Evolutionary conservation across 2,888 invertebrate species (phyloP).

Genomic region (Trachelus stipa): DNA sequence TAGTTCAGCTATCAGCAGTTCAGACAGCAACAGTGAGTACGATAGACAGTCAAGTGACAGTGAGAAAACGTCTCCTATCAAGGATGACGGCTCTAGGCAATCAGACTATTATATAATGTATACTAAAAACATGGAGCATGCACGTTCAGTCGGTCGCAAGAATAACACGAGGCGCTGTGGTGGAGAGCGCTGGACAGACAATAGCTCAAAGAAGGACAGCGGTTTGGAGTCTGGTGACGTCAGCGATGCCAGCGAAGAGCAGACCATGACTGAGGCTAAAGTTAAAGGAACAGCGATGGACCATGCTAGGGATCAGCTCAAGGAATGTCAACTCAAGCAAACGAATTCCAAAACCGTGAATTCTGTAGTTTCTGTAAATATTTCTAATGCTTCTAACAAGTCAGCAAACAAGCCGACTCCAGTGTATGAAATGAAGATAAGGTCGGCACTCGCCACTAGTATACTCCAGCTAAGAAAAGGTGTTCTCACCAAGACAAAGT

Average conservation of each 20-base stretch:
- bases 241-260: constrained; percentile 61
- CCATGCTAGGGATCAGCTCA: constrained; percentile 6
- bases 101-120: constrained; percentile 10
- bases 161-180: constrained; percentile 18
- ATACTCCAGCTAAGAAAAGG: constrained; percentile 52
- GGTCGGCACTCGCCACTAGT: constrained; percentile 52
- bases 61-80: constrained; percentile 34
- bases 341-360: constrained; percentile 13
- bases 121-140: constrained; percentile 25
- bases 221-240: constrained; percentile 65
- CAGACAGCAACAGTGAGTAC: constrained; percentile 43
- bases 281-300: neutral
- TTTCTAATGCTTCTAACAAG: constrained; percentile 13
- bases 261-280: neutral
- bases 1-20: constrained; percentile 36
- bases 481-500: constrained; percentile 46
- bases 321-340: neutral
- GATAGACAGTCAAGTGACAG: constrained; percentile 36
- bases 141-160: constrained; percentile 10
- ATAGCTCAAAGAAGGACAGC: constrained; percentile 62
- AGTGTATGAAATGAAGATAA: constrained; percentile 51
- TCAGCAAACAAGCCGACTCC: constrained; percentile 22
- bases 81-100: constrained; percentile 19
- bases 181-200: constrained; percentile 41
- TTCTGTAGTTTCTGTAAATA: constrained; percentile 8